Percentiles rank a stretch among this genome's conserved stretches.
phyloP scores from a whole-genome alignment of 2,888 invertebrate genomes.

The Papilio elwesi region DNA sequence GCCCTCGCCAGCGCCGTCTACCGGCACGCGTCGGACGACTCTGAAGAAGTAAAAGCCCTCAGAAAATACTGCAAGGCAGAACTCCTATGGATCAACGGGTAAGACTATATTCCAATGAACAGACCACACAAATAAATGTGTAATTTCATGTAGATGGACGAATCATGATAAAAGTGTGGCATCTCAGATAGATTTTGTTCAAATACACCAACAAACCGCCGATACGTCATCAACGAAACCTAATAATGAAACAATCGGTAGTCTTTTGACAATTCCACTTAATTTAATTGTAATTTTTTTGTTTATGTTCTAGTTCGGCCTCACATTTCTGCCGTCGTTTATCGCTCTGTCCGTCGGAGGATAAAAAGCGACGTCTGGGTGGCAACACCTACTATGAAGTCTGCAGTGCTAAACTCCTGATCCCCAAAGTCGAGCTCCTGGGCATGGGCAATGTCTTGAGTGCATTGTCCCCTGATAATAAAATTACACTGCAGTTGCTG shows the following conservation, averaged over 20 bases:
- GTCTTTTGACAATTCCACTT: too few species aligned
- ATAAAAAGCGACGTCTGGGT: background rate
- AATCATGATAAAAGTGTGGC: too few species aligned
- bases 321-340: background rate
- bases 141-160: too few species aligned
- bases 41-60: background rate
- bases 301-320: background rate
- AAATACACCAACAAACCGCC: too few species aligned
- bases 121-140: too few species aligned
- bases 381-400: background rate
- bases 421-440: background rate
- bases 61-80: background rate
- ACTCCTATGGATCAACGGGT: constrained; percentile 9
- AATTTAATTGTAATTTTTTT: too few species aligned
- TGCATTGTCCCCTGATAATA: background rate
- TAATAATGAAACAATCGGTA: too few species aligned
- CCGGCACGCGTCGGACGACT: background rate
- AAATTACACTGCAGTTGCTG: background rate
- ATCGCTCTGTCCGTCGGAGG: background rate
- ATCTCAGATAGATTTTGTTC: too few species aligned
- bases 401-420: background rate
- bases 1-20: background rate
- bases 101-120: background rate
- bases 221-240: too few species aligned
- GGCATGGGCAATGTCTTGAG: constrained; percentile 2